Base-by-base conservation (phyloP, 2,113 vertebrate genomes). In the Electrona antarctica region DNA sequence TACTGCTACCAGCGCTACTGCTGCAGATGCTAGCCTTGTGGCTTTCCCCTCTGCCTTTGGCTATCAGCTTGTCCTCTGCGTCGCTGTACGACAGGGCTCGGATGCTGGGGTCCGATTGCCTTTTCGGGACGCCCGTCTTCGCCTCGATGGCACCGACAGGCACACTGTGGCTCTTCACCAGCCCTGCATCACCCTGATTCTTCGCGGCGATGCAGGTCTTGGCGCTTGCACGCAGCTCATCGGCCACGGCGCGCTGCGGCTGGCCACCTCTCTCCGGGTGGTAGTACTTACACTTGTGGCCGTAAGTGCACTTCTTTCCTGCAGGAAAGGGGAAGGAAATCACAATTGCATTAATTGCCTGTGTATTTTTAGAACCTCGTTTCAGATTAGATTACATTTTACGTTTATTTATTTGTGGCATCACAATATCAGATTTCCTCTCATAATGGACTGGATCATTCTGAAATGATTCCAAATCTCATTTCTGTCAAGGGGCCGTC, bases 301-400 rank as follows among this genome's bases (percentile, higher is more conserved):
- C 98, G 3, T 99, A 99, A 70, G 98, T 99, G 84, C 98, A 99
- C 91, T 99, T 99, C 91, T 98, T 99, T 60, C 97, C 97, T 99
- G 79, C 10, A 72, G 74, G 85, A 52, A 65, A 0, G 55, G 64
- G 3, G 0, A 46, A 21, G 46, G n/a, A 61, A 6, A 74, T 0
- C 57, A 52, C 0, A 11, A 41, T 41, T 41, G 5, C 33, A 41
- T 41, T 6, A 6, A 41, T 41, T 41, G 33, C 33, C 5, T 41
- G 33, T 41, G 33, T 6, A 41, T 41, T 41, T 41, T 41, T 41
- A 41, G 33, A 41, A 41, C 5, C 33, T 41, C 33, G 33, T 41
- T 6, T 41, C 33, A 41, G 33, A 41, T 41, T 6, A 41, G 33
- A 41, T 41, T 41, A 41, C 33, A 41, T 41, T 41, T 41, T 41